Evolutionary conservation across 2,797 vertebrate species (phyloP).

Genomic region (Anniella stebbinsi): DNA sequence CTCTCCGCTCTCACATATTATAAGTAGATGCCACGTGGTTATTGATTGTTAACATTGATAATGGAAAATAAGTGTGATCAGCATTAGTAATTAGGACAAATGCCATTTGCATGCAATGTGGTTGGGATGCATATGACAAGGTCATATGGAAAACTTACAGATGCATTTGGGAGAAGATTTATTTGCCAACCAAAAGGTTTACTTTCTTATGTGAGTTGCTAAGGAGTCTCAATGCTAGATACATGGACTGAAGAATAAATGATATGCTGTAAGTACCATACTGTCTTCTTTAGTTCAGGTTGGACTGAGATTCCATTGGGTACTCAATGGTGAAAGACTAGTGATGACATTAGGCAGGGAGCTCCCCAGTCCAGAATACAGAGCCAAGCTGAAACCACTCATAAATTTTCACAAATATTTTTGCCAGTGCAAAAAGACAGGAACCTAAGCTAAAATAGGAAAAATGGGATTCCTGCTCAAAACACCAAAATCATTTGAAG

Average conservation of each 20-base stretch:
- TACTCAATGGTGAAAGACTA: not conserved
- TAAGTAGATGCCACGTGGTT: not conserved
- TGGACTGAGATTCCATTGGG: not conserved
- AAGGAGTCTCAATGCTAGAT: not conserved
- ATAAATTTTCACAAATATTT: not conserved
- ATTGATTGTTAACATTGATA: conserved; percentile 20
- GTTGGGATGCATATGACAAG: conserved; percentile 13
- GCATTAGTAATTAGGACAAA: conserved; percentile 24
- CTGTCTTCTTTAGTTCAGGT: not conserved
- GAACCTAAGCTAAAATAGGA: not conserved
- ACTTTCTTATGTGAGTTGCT: not conserved
- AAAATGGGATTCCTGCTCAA: not conserved
- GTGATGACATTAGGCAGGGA: too few species aligned
- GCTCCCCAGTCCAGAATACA: not conserved
- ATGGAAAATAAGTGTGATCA: conserved; percentile 22
- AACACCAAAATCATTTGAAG: not conserved
- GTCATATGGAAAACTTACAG: conserved; percentile 15
- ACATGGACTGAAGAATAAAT: not conserved
- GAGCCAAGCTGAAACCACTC: not conserved
- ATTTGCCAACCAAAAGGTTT: not conserved
- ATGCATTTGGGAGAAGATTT: conserved; percentile 1
- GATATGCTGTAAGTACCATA: not conserved
- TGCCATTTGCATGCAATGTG: conserved; percentile 6
- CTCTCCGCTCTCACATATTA: not conserved
- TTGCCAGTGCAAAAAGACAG: not conserved